Evolutionary conservation across 2,113 vertebrate species (phyloP), one percentile per base, ranked within the genome.

Genomic region (Tylochromis polylepis): DNA sequence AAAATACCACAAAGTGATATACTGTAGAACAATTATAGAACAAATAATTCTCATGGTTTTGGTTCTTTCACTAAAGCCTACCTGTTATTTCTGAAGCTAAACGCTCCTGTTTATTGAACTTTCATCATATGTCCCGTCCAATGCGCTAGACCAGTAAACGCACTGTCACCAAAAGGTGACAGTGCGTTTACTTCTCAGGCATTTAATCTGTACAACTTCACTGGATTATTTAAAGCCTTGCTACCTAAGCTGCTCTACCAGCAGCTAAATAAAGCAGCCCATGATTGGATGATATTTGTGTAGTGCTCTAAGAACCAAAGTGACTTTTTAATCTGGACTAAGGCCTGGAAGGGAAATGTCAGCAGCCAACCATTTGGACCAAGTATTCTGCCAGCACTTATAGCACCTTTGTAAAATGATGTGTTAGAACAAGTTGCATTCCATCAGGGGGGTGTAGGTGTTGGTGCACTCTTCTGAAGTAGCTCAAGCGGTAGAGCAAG

Each of bases 281-380:
- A 58, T 88, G 94, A 95, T 95, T 90, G 93, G 95, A 96, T 96
- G 82, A 95, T 88, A 87, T 80, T 51, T 89, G 86, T n/a, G 22
- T 12, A 14, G 57, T 87, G 81, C 90, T 91, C 91, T 83, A 80
- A 22, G 67, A 85, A 81, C 75, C 55, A 91, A 93, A 94, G 87
- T 82, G 67, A 82, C 59, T 84, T 89, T 89, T 89, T 95, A 95
- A 95, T 95, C 95, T 29, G 51, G 9, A 34, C 59, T 84, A 88
- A 91, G 59, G 72, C 36, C 31, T 80, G 60, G 3, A 18, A 75
- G 59, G 55, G 16, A 84, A 51, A 84, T 49, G 86, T 89, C 58
- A 87, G 53, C 3, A 12, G 51, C 20, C 65, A 62, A 34, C 18
- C 16, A 34, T 72, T 57, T 67, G 24, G 65, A 5, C 57, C 11